Percentiles rank a stretch among this genome's conserved stretches.
Evolutionary conservation across 2,113 vertebrate genomes (phyloP).

Genomic region (Lynx canadensis): DNA sequence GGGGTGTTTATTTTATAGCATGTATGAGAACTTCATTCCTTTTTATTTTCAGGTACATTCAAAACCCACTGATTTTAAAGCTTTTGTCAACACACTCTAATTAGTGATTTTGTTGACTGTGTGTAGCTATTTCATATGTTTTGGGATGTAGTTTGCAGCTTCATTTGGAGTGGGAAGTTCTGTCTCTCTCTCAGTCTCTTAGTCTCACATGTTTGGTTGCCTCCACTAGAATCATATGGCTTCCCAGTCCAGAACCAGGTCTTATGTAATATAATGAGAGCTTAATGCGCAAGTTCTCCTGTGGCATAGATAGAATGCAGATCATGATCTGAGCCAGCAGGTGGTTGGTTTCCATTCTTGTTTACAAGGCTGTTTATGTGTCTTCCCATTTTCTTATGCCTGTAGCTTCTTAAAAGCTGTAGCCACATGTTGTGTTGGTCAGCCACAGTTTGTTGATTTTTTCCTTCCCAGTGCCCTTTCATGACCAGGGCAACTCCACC

Average conservation of each 20-base stretch:
- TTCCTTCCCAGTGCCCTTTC: neutral
- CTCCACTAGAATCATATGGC: neutral
- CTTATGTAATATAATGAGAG: neutral
- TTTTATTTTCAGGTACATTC: neutral
- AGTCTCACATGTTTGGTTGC: neutral
- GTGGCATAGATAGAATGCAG: neutral
- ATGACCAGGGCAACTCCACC: neutral
- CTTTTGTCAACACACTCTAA: neutral
- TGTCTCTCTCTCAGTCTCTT: neutral
- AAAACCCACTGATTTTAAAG: neutral
- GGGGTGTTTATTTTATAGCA: neutral
- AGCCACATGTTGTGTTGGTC: neutral
- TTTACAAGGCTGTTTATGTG: neutral
- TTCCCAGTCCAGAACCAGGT: neutral
- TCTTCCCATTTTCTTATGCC: neutral
- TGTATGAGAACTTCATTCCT: neutral
- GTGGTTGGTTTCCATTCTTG: neutral
- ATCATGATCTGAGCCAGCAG: neutral
- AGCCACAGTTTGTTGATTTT: neutral
- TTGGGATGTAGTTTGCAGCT: neutral
- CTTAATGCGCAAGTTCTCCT: neutral
- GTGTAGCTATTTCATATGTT: conserved; percentile 20
- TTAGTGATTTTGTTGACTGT: neutral
- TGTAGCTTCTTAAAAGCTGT: neutral
- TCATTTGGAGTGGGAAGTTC: neutral